Evolutionary conservation across 2,113 vertebrate genomes (phyloP), one percentile per base, ranked within the genome.

Genomic region (Isichthys henryi): DNA sequence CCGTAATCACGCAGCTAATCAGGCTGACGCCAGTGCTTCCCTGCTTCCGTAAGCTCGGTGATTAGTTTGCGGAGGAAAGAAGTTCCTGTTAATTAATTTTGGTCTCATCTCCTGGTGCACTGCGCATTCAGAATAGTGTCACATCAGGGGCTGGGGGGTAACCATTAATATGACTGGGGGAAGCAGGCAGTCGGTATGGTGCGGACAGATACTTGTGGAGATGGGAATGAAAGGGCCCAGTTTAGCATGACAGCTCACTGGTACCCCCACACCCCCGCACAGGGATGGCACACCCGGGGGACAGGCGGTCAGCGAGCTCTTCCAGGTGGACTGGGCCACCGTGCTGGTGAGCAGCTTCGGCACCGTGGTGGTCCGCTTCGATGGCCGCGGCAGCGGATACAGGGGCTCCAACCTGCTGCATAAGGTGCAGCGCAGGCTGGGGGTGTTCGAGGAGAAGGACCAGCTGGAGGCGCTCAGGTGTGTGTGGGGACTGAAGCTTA

Each of bases 341-440:
- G 98, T 96, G 43, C 93, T 99, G 95, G 97, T 98, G 94, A 99
- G 98, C 95, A 97, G 96, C 90, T 97, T 99, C 7, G 95, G 95
- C 0, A 96, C 95, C 21, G 94, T 99, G 0, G 96, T 97, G 92
- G 92, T 97, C 27, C 97, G 95, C 9, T 97, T 97, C 0, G 98
- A 99, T 0, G 98, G 98, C 0, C 96, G 97, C 0, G 98, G 98
- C 89, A 98, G 97, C 0, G 98, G 98, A 87, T 99, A 97, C 94
- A 97, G 97, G 90, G 98, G 98, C 0, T 97, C 98, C 87, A 97
- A 97, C 90, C 93, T 99, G 1, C 94, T 99, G 88, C 97, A 99
- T 0, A 96, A 97, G 45, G 95, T 99, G 83, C 96, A 96, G 92
- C 96, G 95, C 90, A 96, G 91, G 83, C 95, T 99, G 94, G 98